These are phyloP conservation scores for Drosophila subobscura DNA, from an alignment of 1,140 invertebrate genomes.

Conservation along the genomic window DNA sequence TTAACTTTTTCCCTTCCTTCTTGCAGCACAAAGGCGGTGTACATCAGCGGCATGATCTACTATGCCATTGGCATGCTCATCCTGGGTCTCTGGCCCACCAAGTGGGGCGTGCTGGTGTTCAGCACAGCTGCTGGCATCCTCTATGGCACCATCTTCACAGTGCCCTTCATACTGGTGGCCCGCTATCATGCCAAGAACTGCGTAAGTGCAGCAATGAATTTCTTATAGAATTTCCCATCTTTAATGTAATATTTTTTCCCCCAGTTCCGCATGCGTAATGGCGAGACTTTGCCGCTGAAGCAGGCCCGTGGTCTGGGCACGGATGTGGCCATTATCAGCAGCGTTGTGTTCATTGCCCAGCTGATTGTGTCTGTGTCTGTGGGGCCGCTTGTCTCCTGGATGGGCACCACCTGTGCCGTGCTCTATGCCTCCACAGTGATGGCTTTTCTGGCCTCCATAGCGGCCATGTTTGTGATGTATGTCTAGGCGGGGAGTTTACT, in stretches of 20 bases:
- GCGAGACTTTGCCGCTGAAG: slow-evolving; percentile 83
- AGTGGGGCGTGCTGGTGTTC: slow-evolving; percentile 88
- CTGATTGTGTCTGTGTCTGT: slow-evolving; percentile 89
- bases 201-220: slow-evolving; percentile 84
- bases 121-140: slow-evolving; percentile 91
- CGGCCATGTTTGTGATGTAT: slow-evolving; percentile 90
- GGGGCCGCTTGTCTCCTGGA: slow-evolving; percentile 88
- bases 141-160: slow-evolving; percentile 94
- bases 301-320: slow-evolving; percentile 90
- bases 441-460: slow-evolving; percentile 88
- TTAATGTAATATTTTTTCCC: slow-evolving; percentile 3
- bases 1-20: slow-evolving; percentile 59
- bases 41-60: slow-evolving; percentile 90
- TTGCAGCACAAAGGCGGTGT: slow-evolving; percentile 87
- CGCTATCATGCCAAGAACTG: slow-evolving; percentile 90
- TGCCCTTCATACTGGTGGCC: slow-evolving; percentile 93
- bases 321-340: slow-evolving; percentile 91
- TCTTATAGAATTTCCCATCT: neutral
- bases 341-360: slow-evolving; percentile 93
- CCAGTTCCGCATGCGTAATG: slow-evolving; percentile 85
- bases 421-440: slow-evolving; percentile 88
- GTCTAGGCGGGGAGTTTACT: slow-evolving; percentile 71
- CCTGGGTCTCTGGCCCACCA: slow-evolving; percentile 88
- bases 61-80: slow-evolving; percentile 91
- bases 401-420: slow-evolving; percentile 89